Conservation (phyloP, 2,113 vertebrate species). For the Rhabdomys dilectus region DNA sequence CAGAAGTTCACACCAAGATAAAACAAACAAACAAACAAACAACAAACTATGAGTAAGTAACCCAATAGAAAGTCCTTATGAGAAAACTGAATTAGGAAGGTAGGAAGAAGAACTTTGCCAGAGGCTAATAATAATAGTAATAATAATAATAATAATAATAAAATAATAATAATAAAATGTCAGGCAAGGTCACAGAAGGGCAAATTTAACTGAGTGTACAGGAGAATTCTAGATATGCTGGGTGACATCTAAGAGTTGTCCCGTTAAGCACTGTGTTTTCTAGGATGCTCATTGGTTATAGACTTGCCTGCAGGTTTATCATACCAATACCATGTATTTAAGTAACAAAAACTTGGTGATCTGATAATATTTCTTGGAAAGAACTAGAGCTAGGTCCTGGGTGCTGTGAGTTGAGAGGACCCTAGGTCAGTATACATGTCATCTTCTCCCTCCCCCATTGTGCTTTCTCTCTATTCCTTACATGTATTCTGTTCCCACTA, state of each 20-base stretch:
- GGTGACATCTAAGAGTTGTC: not conserved
- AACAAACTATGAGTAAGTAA: not conserved
- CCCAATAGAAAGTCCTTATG: not conserved
- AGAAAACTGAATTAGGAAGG: not conserved
- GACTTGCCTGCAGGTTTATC: not conserved
- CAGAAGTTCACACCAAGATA: not conserved
- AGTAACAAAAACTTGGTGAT: not conserved
- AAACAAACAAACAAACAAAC: not conserved
- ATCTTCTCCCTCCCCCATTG: no score
- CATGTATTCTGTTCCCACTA: not conserved
- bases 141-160: no score
- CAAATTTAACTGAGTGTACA: not conserved
- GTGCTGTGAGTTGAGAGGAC: not conserved
- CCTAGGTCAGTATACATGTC: accelerated
- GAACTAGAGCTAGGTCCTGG: not conserved
- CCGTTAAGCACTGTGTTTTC: not conserved
- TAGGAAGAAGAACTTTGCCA: not conserved
- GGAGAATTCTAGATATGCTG: not conserved
- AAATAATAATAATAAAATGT: not conserved
- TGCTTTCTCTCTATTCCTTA: not conserved
- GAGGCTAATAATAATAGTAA: not conserved
- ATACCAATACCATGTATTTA: not conserved
- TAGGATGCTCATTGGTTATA: not conserved
- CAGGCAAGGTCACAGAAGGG: not conserved
- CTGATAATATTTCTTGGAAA: not conserved